A percentile compares a stretch with the other conserved stretches of the same genome.
Evolutionary conservation across 1,140 invertebrate species (phyloP).

Genomic region (Drosophila eugracilis): DNA sequence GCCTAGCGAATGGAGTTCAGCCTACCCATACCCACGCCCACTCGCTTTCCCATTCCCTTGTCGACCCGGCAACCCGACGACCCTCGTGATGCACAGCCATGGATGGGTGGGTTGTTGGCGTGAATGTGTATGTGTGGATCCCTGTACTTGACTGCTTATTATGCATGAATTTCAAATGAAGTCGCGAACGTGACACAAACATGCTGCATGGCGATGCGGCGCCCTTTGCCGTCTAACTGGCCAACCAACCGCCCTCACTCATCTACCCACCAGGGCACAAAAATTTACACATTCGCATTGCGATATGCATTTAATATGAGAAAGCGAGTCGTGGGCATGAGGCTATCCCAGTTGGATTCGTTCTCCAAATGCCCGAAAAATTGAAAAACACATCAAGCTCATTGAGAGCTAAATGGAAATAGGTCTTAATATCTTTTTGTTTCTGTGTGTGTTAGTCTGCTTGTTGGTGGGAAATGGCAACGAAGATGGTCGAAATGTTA

Average conservation of each 20-base stretch:
- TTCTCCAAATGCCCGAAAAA: constrained; percentile 26
- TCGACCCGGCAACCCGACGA: constrained; percentile 39
- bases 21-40: too few relatives aligned
- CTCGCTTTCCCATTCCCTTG: constrained; percentile 19
- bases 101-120: constrained; percentile 6
- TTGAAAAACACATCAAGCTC: constrained; percentile 77
- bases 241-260: constrained; percentile 25
- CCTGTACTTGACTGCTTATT: constrained; percentile 79
- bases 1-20: constrained; percentile 21
- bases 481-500: constrained; percentile 59
- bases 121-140: constrained; percentile 18
- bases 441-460: background rate
- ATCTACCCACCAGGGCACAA: constrained; percentile 19
- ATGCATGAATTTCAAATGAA: constrained; percentile 82
- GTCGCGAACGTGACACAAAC: constrained; percentile 82
- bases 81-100: constrained; percentile 65
- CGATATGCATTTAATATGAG: constrained; percentile 81
- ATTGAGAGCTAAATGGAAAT: constrained; percentile 62
- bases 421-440: constrained; percentile 23
- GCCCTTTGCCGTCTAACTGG: constrained; percentile 33
- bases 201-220: constrained; percentile 59
- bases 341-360: constrained; percentile 26
- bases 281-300: constrained; percentile 82
- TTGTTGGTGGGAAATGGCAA: constrained; percentile 28
- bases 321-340: constrained; percentile 19